Evolutionary conservation across 2,888 invertebrate species (phyloP).

Genomic region (Cistogaster globosa): DNA sequence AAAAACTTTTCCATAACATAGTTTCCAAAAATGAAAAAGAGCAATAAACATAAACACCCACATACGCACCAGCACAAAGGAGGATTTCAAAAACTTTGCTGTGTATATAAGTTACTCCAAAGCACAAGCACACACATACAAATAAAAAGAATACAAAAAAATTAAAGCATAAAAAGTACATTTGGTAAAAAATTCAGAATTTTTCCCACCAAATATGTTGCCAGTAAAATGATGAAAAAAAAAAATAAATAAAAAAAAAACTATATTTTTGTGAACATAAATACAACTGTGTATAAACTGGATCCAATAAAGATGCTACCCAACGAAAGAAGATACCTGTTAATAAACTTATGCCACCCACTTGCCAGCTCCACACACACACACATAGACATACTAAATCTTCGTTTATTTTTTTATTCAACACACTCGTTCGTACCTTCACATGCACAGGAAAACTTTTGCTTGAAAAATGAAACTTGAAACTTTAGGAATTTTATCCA

Average conservation of each 20-base stretch:
- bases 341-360: slow-evolving; percentile 6
- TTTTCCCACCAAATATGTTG: slow-evolving; percentile 56
- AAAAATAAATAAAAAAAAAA: not conserved
- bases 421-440: not conserved
- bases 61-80: not conserved
- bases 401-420: no score
- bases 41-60: slow-evolving; percentile 33
- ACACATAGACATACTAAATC: no score
- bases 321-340: not conserved
- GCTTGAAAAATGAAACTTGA: slow-evolving; percentile 39
- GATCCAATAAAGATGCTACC: slow-evolving; percentile 14
- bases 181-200: slow-evolving; percentile 39
- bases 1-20: slow-evolving; percentile 44
- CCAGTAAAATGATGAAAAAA: slow-evolving; percentile 14
- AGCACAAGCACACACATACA: not conserved
- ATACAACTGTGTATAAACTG: not conserved
- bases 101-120: slow-evolving; percentile 15
- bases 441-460: slow-evolving; percentile 33
- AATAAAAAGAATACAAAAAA: not conserved
- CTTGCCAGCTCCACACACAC: no score
- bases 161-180: not conserved
- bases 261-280: not conserved
- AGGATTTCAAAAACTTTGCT: not conserved
- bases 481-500: slow-evolving; percentile 7
- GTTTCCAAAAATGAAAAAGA: slow-evolving; percentile 40